Percentiles rank a stretch among this genome's conserved stretches.
phyloP scores from a whole-genome alignment of 2,113 vertebrate genomes.

The Ailurus styani region DNA sequence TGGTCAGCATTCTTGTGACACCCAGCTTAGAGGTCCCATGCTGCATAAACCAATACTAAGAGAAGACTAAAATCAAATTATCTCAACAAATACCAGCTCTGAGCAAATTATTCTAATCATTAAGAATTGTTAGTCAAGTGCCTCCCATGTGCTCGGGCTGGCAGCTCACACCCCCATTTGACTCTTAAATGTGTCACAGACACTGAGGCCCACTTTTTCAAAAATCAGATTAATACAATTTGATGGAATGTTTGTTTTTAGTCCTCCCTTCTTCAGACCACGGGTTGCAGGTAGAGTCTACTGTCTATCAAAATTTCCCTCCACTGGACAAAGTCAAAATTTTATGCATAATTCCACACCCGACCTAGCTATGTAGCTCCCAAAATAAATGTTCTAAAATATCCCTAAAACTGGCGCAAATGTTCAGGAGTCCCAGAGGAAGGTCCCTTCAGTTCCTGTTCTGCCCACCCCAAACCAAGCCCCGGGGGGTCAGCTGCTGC shows the following conservation, averaged over 20 bases:
- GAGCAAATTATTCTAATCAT: background rate
- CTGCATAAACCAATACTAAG: background rate
- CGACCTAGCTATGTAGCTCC: background rate
- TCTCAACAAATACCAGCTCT: background rate
- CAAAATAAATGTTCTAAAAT: background rate
- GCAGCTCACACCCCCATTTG: background rate
- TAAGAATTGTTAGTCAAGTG: background rate
- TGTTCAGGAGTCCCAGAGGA: background rate
- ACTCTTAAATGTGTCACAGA: background rate
- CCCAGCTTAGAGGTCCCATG: background rate
- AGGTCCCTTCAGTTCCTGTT: background rate
- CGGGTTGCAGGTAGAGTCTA: background rate
- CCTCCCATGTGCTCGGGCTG: background rate
- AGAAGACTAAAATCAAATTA: background rate
- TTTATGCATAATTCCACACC: background rate
- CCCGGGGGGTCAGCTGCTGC: fast-evolving
- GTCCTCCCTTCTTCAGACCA: background rate
- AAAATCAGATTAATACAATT: background rate
- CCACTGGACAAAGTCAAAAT: background rate
- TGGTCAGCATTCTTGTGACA: background rate
- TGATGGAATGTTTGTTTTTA: background rate
- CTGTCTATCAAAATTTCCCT: background rate
- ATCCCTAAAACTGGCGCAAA: background rate
- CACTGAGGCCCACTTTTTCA: background rate
- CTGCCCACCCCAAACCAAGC: no score